phyloP scores from a whole-genome alignment of 2,113 vertebrate genomes.

The Serilophus lunatus region DNA sequence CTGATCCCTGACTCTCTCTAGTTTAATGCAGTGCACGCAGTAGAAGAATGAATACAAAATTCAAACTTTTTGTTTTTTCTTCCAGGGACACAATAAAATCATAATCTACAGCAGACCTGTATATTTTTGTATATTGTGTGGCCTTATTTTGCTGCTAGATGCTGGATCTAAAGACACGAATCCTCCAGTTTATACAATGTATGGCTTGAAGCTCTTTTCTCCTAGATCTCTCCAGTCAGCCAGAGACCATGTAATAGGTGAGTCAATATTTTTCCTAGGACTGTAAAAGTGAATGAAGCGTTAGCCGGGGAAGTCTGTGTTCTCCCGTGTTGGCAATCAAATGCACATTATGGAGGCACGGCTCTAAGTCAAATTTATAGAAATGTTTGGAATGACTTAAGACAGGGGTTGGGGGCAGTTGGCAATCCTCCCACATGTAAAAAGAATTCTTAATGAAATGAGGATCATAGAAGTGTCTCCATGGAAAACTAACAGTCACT shows the following conservation, averaged over 20 bases:
- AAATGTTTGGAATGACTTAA: slow-evolving; percentile 10
- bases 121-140: slow-evolving; percentile 94
- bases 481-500: slow-evolving; percentile 17
- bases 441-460: slow-evolving; percentile 22
- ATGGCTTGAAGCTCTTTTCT: slow-evolving; percentile 87
- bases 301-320: background rate
- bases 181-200: slow-evolving; percentile 82
- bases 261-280: slow-evolving; percentile 54
- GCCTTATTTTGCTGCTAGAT: slow-evolving; percentile 94
- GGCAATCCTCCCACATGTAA: background rate
- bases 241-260: slow-evolving; percentile 88
- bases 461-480: slow-evolving; percentile 6
- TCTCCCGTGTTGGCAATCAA: slow-evolving; percentile 20
- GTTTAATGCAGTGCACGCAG: background rate
- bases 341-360: background rate
- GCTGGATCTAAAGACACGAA: slow-evolving; percentile 80
- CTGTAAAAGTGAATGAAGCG: background rate
- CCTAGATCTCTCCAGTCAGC: slow-evolving; percentile 78
- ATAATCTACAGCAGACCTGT: slow-evolving; percentile 93
- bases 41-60: background rate
- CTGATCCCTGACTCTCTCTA: background rate
- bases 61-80: slow-evolving; percentile 1
- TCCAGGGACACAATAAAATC: slow-evolving; percentile 94
- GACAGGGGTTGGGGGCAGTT: rapidly evolving
- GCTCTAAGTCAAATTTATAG: background rate